Base-by-base conservation (phyloP, 2,113 vertebrate species). In the Nannospalax galili region DNA sequence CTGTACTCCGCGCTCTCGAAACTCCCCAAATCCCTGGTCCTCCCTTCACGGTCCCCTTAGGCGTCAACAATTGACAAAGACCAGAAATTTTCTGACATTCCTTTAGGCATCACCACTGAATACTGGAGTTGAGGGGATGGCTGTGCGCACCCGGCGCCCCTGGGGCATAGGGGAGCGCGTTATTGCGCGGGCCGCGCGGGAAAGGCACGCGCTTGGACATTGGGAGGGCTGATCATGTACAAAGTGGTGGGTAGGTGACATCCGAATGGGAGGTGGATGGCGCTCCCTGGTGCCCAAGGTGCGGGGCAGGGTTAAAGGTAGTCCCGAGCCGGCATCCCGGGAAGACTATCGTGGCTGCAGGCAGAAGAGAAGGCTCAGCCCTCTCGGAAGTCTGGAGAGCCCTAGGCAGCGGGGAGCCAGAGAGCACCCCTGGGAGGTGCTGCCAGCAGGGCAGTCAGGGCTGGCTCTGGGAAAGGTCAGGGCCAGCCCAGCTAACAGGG, bases 81-180 rank as follows among this genome's bases (percentile, higher is more conserved):
- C 72, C 4, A 35, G 74, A 88, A 48, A 15, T 1, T 65, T 37
- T 52, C 82, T 73, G 93, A 93, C 95, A 94, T 97, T 97, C 88
- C 91, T 97, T 97, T 93, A 84, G 92, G 79, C 91, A 96, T 95
- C 95, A 95, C 88, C 97, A 95, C 91, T 93, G 95, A 96, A 95
- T 91, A 96, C 86, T 69, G 73, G 52, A 82, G 52, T 64, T 84
- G 94, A 52, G 48, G 20, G 80, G 70, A 58, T 78, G 73, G 87
- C 32, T 52, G 32, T 7, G 88, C 73, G 73, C 52, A 37, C 93
- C 69, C 4, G 30, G 74, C 56, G 52, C 48, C 70, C 65, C 73
- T 5, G 65, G 82, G 90, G 62, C 30, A 74, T 84, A 58, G 78
- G 56, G 75, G 93, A 28, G 90, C 42, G 22, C 45, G 48, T 48